phyloP scores from a whole-genome alignment of 2,797 vertebrate genomes.

The Melopsittacus undulatus region DNA sequence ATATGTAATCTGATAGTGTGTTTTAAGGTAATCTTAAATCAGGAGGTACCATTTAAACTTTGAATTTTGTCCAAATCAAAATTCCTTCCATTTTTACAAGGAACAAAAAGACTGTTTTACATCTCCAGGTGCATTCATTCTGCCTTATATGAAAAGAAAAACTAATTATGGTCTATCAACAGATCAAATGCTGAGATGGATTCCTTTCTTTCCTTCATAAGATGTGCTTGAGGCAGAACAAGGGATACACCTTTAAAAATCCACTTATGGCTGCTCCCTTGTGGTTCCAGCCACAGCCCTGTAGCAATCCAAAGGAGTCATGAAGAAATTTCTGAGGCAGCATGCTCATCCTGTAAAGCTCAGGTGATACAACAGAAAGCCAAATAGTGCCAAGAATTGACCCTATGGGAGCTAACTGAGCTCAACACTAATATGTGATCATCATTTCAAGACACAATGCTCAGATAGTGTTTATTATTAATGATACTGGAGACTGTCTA shows the following conservation, averaged over 20 bases:
- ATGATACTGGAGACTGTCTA: neutral
- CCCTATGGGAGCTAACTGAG: neutral
- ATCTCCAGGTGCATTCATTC: neutral
- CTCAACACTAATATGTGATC: neutral
- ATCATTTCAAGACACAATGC: neutral
- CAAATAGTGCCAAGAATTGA: neutral
- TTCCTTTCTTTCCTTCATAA: neutral
- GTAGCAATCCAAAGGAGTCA: fast-evolving
- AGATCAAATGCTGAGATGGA: neutral
- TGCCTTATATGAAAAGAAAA: neutral
- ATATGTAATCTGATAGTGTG: neutral
- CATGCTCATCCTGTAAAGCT: neutral
- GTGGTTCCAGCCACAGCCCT: neutral
- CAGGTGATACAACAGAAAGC: neutral
- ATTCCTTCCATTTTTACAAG: neutral
- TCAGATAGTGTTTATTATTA: neutral
- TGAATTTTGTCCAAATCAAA: slow-evolving; percentile 1
- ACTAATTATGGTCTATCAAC: neutral
- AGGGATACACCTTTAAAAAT: neutral
- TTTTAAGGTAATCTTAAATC: neutral
- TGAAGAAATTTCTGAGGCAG: neutral
- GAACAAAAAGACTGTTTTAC: neutral
- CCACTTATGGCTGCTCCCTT: neutral
- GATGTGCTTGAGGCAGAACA: neutral
- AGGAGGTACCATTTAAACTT: neutral